These are phyloP conservation scores for Trichoplusia ni DNA, from an alignment of 1,140 invertebrate genomes.

Conservation along the genomic window DNA sequence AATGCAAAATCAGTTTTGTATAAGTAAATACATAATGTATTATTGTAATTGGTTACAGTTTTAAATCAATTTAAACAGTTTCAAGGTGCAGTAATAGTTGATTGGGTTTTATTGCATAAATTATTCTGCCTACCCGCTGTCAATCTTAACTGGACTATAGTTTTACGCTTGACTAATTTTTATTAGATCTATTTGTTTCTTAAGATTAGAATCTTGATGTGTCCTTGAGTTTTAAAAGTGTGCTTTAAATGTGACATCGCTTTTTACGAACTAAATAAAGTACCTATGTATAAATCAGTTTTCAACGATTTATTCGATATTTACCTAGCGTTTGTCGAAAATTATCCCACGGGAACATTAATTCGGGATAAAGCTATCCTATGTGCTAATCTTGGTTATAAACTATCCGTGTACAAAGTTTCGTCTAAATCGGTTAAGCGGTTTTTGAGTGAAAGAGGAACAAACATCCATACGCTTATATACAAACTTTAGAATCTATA, in stretches of 20 bases:
- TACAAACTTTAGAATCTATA: too few species aligned
- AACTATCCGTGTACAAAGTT: not conserved
- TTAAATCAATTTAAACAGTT: slow-evolving; percentile 49
- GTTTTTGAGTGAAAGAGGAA: too few species aligned
- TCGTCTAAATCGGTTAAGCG: not conserved
- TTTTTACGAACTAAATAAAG: not conserved
- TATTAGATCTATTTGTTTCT: not conserved
- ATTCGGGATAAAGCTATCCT: too few species aligned
- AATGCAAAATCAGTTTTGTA: not conserved
- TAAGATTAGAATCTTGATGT: too few species aligned
- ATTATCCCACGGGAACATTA: not conserved
- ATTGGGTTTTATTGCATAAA: slow-evolving; percentile 19
- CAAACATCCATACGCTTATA: too few species aligned
- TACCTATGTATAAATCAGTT: not conserved
- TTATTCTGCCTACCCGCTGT: slow-evolving; percentile 3
- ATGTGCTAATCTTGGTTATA: not conserved
- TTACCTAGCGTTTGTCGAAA: not conserved
- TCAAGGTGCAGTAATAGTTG: slow-evolving; percentile 49
- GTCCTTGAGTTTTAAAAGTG: too few species aligned
- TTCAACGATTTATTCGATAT: not conserved
- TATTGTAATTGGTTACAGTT: not conserved
- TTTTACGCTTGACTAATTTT: not conserved
- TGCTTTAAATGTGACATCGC: not conserved
- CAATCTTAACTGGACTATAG: not conserved
- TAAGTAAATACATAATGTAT: not conserved